Percentiles rank a stretch among this genome's conserved stretches.
Evolutionary conservation across 2,888 invertebrate species (phyloP).

Genomic region (Priocnemis perturbator): DNA sequence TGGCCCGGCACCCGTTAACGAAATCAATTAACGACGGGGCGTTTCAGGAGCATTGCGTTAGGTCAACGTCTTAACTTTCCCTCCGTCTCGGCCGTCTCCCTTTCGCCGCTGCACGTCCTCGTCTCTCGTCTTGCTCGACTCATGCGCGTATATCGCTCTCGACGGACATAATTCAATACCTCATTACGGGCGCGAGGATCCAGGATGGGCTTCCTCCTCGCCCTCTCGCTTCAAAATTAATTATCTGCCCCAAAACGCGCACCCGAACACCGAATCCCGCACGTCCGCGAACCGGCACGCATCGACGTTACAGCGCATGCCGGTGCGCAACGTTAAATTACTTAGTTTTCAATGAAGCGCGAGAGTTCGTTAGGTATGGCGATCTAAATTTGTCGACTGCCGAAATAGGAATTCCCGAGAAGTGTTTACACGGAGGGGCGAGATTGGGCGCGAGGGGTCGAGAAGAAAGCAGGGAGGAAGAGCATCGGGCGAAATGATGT

Average conservation of each 20-base stretch:
- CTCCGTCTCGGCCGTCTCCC: neutral
- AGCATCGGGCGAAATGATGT: no score
- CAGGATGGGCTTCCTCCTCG: neutral
- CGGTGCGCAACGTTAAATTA: no score
- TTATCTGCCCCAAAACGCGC: slow-evolving; percentile 21
- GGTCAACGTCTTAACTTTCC: slow-evolving; percentile 32
- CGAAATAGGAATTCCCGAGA: no score
- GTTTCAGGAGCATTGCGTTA: slow-evolving; percentile 20
- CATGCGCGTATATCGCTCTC: slow-evolving; percentile 1
- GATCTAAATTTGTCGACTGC: no score
- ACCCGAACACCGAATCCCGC: neutral
- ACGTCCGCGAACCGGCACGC: no score
- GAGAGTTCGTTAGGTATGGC: no score
- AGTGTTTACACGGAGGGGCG: no score
- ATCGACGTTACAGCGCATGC: no score
- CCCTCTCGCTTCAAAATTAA: slow-evolving; percentile 22
- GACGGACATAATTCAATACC: slow-evolving; percentile 26
- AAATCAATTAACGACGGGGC: slow-evolving; percentile 47
- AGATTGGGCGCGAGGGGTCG: neutral
- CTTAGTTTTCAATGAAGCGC: no score
- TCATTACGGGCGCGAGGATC: slow-evolving; percentile 19
- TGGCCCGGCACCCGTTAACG: slow-evolving; percentile 40
- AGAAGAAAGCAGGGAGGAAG: no score
- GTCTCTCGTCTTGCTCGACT: neutral
- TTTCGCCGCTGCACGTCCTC: neutral